Conservation (phyloP, 1,140 invertebrate genomes). For the Akabosia matsudoensis region DNA sequence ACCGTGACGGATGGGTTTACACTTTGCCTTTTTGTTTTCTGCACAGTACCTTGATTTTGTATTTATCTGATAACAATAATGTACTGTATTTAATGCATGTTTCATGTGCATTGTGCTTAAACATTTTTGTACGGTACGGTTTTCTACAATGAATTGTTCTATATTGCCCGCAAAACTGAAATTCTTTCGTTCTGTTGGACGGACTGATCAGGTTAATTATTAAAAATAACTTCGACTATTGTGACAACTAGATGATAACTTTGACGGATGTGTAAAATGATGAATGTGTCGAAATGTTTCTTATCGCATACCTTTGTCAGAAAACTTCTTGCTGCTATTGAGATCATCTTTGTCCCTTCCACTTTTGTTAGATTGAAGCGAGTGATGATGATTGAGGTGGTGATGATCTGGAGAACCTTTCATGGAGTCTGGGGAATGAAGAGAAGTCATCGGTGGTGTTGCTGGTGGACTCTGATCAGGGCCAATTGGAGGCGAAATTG, state of each 20-base stretch:
- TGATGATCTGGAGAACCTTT: constrained; percentile 30
- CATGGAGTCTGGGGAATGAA: constrained; percentile 36
- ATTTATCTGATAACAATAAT: background rate
- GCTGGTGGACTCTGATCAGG: constrained; percentile 46
- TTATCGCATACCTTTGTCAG: constrained; percentile 40
- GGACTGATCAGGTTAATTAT: background rate
- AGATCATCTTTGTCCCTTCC: constrained; percentile 37
- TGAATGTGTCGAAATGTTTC: background rate
- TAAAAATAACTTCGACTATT: constrained; percentile 29
- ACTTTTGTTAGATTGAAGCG: constrained; percentile 10
- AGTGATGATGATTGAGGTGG: background rate
- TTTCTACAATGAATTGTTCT: background rate
- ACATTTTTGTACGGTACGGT: background rate
- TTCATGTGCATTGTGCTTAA: background rate
- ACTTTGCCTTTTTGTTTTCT: background rate
- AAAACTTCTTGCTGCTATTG: constrained; percentile 26
- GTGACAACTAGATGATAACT: constrained; percentile 45
- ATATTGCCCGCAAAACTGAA: background rate
- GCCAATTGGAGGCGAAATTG: constrained; percentile 46
- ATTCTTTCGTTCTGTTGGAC: no score
- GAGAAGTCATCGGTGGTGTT: constrained; percentile 41
- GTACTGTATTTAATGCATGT: background rate
- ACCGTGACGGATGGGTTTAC: constrained; percentile 22
- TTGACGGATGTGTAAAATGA: background rate
- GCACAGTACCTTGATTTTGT: no score